phyloP scores from a whole-genome alignment of 2,797 vertebrate species.

The Scomberomorus guttatus region DNA sequence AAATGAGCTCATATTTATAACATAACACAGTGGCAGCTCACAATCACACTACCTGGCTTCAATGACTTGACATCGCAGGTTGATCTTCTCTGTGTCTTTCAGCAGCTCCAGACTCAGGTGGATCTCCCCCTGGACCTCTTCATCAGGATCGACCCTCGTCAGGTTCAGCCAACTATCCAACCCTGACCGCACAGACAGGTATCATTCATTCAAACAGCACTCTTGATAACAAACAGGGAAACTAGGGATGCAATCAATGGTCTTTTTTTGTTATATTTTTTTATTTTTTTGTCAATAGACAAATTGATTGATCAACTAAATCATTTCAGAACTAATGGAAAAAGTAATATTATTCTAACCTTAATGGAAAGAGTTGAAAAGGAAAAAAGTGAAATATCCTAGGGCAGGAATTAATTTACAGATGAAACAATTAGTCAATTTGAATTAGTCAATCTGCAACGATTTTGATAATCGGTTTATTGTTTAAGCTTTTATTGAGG shows the following conservation, averaged over 20 bases:
- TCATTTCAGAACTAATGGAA: neutral
- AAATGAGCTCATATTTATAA: neutral
- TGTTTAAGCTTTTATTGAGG: neutral
- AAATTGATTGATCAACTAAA: neutral
- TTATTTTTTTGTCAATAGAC: neutral
- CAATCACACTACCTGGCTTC: conserved; percentile 87
- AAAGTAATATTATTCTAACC: neutral
- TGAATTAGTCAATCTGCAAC: neutral
- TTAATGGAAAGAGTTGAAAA: neutral
- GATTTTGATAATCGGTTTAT: neutral
- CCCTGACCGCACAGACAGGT: conserved; percentile 77
- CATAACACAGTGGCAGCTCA: neutral
- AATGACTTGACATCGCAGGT: conserved; percentile 88
- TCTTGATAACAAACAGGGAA: neutral
- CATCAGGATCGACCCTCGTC: conserved; percentile 87
- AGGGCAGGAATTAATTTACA: too few relatives aligned
- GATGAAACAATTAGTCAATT: too few relatives aligned
- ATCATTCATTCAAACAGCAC: neutral
- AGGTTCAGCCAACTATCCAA: conserved; percentile 93
- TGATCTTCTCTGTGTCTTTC: conserved; percentile 74
- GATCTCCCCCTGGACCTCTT: conserved; percentile 94
- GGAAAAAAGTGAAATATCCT: neutral
- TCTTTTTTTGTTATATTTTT: neutral
- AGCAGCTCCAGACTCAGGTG: conserved; percentile 86
- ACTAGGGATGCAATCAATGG: neutral